Evolutionary conservation across 2,888 invertebrate species (phyloP).

Genomic region (Spodoptera littoralis): DNA sequence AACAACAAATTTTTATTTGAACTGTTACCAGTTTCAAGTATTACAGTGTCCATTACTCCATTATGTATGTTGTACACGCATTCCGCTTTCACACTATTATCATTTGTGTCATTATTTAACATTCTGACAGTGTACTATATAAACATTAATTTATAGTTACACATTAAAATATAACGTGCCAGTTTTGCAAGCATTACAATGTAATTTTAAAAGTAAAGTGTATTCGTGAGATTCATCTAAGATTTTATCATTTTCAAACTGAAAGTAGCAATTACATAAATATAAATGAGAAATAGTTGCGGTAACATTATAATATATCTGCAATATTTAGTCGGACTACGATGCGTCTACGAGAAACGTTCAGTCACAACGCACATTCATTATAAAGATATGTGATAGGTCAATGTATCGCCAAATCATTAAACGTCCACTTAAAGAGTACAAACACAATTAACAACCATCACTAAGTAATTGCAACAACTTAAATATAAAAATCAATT

Average conservation of each 20-base stretch:
- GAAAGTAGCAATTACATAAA: slow-evolving; percentile 67
- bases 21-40: slow-evolving; percentile 75
- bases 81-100: slow-evolving; percentile 54
- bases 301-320: slow-evolving; percentile 67
- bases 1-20: slow-evolving; percentile 82
- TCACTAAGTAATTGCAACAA: slow-evolving; percentile 84
- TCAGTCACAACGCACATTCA: slow-evolving; percentile 69
- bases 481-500: slow-evolving; percentile 78
- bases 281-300: slow-evolving; percentile 60
- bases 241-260: slow-evolving; percentile 67
- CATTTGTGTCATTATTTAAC: slow-evolving; percentile 65
- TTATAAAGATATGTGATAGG: slow-evolving; percentile 79
- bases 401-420: slow-evolving; percentile 54
- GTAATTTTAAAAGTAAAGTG: slow-evolving; percentile 72
- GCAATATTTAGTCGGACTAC: slow-evolving; percentile 55
- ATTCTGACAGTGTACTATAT: slow-evolving; percentile 66
- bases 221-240: slow-evolving; percentile 70
- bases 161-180: slow-evolving; percentile 72
- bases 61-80: slow-evolving; percentile 66
- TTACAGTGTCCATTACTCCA: slow-evolving; percentile 70
- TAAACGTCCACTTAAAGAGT: slow-evolving; percentile 74
- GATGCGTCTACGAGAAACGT: slow-evolving; percentile 62
- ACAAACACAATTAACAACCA: slow-evolving; percentile 87
- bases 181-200: slow-evolving; percentile 74
- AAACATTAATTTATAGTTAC: slow-evolving; percentile 68